These are phyloP conservation scores for Anguilla marmorata DNA, from an alignment of 2,797 vertebrate genomes.

Conservation along the genomic window DNA sequence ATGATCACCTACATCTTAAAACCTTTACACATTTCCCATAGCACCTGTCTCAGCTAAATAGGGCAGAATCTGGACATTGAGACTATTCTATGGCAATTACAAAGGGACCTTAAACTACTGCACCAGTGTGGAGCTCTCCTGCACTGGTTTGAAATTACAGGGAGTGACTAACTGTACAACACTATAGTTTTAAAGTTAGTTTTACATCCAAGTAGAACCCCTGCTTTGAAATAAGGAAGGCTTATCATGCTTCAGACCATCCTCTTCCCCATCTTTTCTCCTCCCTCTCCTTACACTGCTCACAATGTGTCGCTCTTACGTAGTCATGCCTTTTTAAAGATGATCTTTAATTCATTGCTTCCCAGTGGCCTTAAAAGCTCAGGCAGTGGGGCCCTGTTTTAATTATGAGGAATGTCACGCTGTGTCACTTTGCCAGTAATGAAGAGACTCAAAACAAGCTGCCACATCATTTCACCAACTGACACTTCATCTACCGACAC, in stretches of 20 bases:
- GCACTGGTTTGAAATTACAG: not conserved
- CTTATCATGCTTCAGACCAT: not conserved
- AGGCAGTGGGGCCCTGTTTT: slow-evolving; percentile 19
- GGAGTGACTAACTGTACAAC: not conserved
- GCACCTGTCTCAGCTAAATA: not conserved
- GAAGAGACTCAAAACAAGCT: slow-evolving; percentile 13
- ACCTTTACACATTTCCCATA: not conserved
- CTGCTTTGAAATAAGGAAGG: not conserved
- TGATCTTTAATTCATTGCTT: slow-evolving; percentile 30
- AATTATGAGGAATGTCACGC: slow-evolving; percentile 29
- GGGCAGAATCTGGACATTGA: not conserved
- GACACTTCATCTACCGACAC: not conserved
- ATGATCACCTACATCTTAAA: not conserved
- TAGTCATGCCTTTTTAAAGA: slow-evolving; percentile 29
- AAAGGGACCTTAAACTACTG: not conserved
- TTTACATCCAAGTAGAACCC: not conserved
- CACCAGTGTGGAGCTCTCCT: not conserved
- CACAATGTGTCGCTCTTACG: not conserved
- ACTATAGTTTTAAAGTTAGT: not conserved
- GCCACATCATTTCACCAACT: not conserved
- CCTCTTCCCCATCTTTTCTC: not conserved
- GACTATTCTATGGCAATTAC: not conserved
- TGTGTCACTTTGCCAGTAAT: slow-evolving; percentile 7
- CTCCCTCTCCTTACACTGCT: not conserved
- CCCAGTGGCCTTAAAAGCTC: not conserved